Evolutionary conservation across 1,140 invertebrate genomes (phyloP).

Genomic region (Bombus polaris): DNA sequence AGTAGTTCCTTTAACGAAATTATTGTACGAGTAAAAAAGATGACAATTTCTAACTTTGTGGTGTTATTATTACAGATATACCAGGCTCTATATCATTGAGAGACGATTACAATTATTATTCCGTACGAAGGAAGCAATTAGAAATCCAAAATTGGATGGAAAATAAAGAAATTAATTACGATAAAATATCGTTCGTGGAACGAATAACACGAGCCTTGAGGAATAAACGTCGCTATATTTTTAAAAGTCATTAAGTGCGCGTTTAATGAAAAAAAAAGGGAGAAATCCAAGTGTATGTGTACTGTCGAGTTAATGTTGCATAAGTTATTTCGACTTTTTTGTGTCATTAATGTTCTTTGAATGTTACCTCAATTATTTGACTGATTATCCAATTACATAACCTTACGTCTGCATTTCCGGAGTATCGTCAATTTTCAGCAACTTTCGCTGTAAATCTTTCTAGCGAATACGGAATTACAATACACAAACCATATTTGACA

Average conservation of each 20-base stretch:
- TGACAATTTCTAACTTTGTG: neutral
- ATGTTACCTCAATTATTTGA: neutral
- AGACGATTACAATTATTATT: neutral
- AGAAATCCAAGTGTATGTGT: neutral
- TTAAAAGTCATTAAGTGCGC: neutral
- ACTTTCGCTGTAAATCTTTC: neutral
- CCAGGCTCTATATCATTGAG: neutral
- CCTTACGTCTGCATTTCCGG: neutral
- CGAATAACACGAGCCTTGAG: neutral
- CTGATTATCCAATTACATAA: constrained; percentile 9
- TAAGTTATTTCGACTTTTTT: neutral
- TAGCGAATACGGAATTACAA: neutral
- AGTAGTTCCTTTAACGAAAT: neutral
- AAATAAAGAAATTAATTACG: neutral
- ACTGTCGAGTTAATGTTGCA: neutral
- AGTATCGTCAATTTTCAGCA: neutral
- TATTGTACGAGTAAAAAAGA: neutral
- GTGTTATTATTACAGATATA: neutral
- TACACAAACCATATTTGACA: no score
- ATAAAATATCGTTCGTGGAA: neutral
- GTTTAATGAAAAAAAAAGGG: neutral
- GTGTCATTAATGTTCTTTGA: neutral
- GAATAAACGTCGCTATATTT: neutral
- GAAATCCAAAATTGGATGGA: neutral
- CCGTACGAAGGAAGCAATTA: neutral